Base-by-base conservation (phyloP, 2,888 invertebrate species). In the Aelia acuminata region DNA sequence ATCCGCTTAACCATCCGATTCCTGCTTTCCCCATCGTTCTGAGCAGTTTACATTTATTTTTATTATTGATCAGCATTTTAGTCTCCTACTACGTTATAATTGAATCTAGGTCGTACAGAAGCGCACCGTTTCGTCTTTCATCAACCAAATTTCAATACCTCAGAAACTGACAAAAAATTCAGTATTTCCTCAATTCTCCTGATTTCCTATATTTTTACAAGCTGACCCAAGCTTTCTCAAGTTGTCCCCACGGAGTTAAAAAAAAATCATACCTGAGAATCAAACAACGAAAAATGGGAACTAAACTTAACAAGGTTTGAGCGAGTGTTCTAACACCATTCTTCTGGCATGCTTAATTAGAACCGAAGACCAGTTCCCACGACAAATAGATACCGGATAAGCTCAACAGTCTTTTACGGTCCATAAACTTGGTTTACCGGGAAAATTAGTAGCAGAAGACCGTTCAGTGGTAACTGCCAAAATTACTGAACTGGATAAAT, bases 391-490 rank as follows among this genome's bases (percentile, higher is more conserved):
- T 57, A 26, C 57, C 57, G 26, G 57, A 57, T 57, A 57, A 57
- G 57, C 63, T 35, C 63, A 70, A 70, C 63, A 70, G 35, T 70
- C 35, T 18, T 70, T 70, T 70, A 70, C 63, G 63, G 26, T 70
- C 10, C 18, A 35, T 70, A 70, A 57, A 70, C 63, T 70, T 18
- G 18, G 18, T 35, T 70, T 63, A 31, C 15, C 63, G 31, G 63
- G 31, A 63, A 31, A 63, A 63, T 63, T 70, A 70, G 31, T 35
- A 31, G 35, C 35, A 13, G 8, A 31, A 18, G 63, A 18, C 31
- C 31, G 63, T 35, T 31, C 5, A 70, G 20, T 7, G 35, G 31
- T 35, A 70, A 70, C 63, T 35, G 63, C 63, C 35, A 70, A 70
- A 35, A 35, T 31, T 18, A 70, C 35, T 70, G 10, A 70, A 70